phyloP scores from a whole-genome alignment of 1,140 invertebrate species.

The Teleogryllus occipitalis region DNA sequence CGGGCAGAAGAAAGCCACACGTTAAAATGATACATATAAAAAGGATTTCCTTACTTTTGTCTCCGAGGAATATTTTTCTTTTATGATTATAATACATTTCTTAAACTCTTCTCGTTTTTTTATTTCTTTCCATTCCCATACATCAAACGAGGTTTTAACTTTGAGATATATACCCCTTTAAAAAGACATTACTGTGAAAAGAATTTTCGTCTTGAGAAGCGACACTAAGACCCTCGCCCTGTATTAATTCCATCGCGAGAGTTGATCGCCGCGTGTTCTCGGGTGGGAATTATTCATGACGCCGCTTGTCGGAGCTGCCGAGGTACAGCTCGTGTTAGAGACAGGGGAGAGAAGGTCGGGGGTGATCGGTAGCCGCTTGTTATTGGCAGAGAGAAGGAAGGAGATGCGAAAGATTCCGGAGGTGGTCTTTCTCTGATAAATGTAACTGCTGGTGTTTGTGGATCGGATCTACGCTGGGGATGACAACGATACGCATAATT shows the following conservation, averaged over 20 bases:
- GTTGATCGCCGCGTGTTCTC: background rate
- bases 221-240: background rate
- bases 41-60: constrained; percentile 1
- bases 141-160: constrained; percentile 4
- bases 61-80: background rate
- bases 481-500: too few species aligned
- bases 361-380: too few species aligned
- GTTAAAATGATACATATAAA: constrained; percentile 6
- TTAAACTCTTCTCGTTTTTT: background rate
- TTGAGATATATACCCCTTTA: background rate
- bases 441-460: too few species aligned
- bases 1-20: background rate
- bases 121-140: background rate
- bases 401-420: too few species aligned
- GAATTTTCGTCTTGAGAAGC: background rate
- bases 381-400: too few species aligned
- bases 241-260: background rate
- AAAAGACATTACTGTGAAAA: background rate
- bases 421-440: too few species aligned
- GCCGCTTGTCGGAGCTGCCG: too few species aligned
- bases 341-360: background rate
- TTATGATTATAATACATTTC: background rate
- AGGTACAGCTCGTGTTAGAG: background rate
- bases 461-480: too few species aligned
- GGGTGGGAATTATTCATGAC: background rate